phyloP scores from a whole-genome alignment of 2,888 invertebrate species.

The Seira ritae region DNA sequence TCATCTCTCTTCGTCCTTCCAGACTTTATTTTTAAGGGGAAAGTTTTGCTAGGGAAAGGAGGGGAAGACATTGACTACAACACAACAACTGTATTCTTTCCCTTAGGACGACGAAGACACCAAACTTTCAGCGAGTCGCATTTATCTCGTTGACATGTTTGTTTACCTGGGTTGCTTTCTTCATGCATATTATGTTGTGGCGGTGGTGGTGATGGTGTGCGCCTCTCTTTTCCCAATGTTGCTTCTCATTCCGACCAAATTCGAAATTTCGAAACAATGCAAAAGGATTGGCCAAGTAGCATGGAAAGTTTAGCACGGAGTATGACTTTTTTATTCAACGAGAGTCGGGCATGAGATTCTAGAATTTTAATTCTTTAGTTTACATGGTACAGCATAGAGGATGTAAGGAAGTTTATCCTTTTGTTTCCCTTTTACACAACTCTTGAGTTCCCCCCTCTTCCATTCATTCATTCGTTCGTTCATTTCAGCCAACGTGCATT shows the following conservation, averaged over 20 bases:
- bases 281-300: no score
- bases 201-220: no score
- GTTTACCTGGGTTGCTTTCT: slow-evolving; percentile 37
- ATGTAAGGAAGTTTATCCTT: not conserved
- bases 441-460: not conserved
- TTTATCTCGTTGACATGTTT: slow-evolving; percentile 49
- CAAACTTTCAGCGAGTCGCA: slow-evolving; percentile 2
- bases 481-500: not conserved
- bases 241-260: no score
- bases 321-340: no score
- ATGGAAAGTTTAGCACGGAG: no score
- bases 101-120: not conserved
- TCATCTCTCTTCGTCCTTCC: not conserved
- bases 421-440: not conserved
- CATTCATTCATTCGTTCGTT: not conserved
- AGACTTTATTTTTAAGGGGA: not conserved
- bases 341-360: no score
- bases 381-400: not conserved
- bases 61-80: not conserved
- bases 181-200: no score
- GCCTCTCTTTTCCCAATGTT: no score
- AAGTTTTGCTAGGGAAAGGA: not conserved
- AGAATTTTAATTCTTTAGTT: no score
- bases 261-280: no score
- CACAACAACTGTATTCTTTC: not conserved